Evolutionary conservation across 2,888 invertebrate genomes (phyloP), one percentile per base, ranked within the genome.

Genomic region (Apamea anceps): DNA sequence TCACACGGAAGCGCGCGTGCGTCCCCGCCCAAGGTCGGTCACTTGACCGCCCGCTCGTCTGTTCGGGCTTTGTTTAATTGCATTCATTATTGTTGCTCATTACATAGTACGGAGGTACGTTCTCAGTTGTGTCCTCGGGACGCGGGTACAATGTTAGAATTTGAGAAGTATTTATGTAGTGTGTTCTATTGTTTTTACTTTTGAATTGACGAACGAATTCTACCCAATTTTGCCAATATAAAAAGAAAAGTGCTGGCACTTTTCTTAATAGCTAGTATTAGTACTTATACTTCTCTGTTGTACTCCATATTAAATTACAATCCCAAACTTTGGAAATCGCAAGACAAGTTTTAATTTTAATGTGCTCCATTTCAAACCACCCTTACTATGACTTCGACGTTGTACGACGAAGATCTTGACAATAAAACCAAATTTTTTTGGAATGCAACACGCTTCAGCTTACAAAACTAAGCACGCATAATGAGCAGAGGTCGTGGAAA

Each of bases 1-100:
- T 89, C 89, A 92, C 86, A 89, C 94, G 94, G 94, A 94, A 94
- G 92, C 84, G 80, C 87, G 85, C 89, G 82, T 81, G 86, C 87
- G 93, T 90, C 93, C 93, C 88, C 90, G 63, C 42, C 81, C 92
- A 93, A 90, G 94, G 94, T 89, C 92, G 88, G 79, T 87, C 78
- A 84, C 86, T 88, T 88, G 90, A 89, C 90, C 89, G 85, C 85
- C 86, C 86, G 85, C 79, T 83, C 83, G 85, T 86, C 83, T 81
- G 84, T 79, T 79, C 83, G 75, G 78, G 87, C 85, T 91, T 90
- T 91, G 88, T 89, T 88, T 86, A 83, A 89, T 89, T 84, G 84
- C 84, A 88, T 88, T 85, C 73, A 86, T 85, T 86, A 86, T 78
- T 79, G 81, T 77, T 77, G 80, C 79, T 87, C 76, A 81, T 87